phyloP scores from a whole-genome alignment of 2,113 vertebrate species.

The Vulpes lagopus region DNA sequence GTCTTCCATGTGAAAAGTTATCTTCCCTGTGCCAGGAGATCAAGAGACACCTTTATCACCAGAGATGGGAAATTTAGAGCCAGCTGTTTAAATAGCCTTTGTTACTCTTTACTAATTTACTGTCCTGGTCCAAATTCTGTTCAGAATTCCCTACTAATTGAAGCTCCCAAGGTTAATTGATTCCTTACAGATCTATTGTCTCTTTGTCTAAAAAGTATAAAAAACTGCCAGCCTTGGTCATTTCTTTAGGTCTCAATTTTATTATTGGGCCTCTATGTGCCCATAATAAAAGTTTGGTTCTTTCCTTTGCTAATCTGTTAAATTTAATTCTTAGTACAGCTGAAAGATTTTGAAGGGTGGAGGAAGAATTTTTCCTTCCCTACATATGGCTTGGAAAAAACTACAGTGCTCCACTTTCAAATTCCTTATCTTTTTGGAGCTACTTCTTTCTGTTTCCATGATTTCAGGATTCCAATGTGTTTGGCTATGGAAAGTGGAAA shows the following conservation, averaged over 20 bases:
- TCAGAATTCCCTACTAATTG: not conserved
- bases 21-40: not conserved
- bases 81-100: not conserved
- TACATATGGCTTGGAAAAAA: not conserved
- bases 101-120: not conserved
- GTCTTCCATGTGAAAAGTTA: not conserved
- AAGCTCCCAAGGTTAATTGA: not conserved
- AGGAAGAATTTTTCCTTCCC: not conserved
- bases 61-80: not conserved
- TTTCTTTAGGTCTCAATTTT: not conserved
- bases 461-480: not conserved
- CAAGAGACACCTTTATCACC: not conserved
- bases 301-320: not conserved
- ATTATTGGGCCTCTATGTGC: not conserved
- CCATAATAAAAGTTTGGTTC: not conserved
- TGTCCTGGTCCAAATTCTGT: not conserved
- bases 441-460: not conserved
- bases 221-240: not conserved
- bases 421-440: not conserved
- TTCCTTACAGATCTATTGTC: not conserved
- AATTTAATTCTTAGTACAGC: not conserved
- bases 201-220: not conserved
- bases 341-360: not conserved
- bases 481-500: not conserved
- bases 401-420: not conserved